Base-by-base conservation (phyloP, 1,140 invertebrate genomes). In the Cydia splendana region DNA sequence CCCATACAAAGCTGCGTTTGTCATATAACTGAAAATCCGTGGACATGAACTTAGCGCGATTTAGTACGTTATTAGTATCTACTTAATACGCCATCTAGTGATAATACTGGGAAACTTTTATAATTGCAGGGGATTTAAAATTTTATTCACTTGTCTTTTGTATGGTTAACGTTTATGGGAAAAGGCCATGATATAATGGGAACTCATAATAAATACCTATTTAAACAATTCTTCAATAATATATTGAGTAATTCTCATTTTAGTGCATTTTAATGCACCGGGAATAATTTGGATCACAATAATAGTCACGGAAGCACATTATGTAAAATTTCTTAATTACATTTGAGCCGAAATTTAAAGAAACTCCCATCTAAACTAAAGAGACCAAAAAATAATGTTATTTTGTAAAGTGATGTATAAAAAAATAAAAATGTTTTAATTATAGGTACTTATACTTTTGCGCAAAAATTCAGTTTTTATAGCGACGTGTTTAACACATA, bases 101-200 rank as follows among this genome's bases (percentile, higher is more conserved):
- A 24, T 7, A 62, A 18, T 62, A 4, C 9, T 62, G 20, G 57
- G 9, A 20, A 24, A 12, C 7, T 62, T 24, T 24, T 80, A 76
- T 53, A 51, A 1, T 20, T 48, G 7, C 12, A 13, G 13, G 3
- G 20, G 6, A 62, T 24, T 18, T 57, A 20, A n/a, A 57, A 13
- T 57, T 6, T 57, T 62, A 62, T 62, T 62, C 4, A 62, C 57
- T 62, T 24, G 57, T 62, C 57, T 62, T 62, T 62, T 4, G 6
- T 10, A 77, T 77, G 79, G 76, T 82, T 80, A 74, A 87, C 85
- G 82, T 83, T 71, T 65, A 84, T 85, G 80, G 90, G 89, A 90
- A 90, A 74, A 90, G 89, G 89, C 87, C 85, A 87, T 90, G 87
- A 88, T 77, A 81, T 77, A 77, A 84, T 84, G 84, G 79, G 79